These are phyloP conservation scores for Halesus radiatus DNA, from an alignment of 1,140 invertebrate genomes.

Conservation along the genomic window DNA sequence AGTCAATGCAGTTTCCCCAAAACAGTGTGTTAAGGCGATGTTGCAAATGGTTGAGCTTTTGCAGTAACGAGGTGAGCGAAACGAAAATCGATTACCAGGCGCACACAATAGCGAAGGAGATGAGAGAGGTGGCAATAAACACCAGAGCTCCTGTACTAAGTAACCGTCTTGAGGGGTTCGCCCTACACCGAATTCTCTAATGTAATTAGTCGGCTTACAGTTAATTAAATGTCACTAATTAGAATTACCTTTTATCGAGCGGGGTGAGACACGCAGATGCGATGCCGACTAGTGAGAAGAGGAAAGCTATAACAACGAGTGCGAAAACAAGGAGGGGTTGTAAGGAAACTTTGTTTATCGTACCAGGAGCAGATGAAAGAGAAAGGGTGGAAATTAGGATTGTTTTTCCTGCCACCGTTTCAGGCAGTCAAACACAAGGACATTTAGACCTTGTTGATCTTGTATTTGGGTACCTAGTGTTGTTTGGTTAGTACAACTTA, in stretches of 20 bases:
- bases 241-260: conserved; percentile 54
- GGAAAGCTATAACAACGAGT: not conserved
- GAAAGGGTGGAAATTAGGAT: conserved; percentile 29
- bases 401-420: conserved; percentile 1
- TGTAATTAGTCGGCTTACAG: conserved; percentile 57
- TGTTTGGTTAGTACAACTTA: too few species aligned
- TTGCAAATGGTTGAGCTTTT: too few species aligned
- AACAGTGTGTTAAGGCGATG: too few species aligned
- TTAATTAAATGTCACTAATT: conserved; percentile 59
- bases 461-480: too few species aligned
- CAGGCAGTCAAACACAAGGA: not conserved
- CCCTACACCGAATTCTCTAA: conserved; percentile 47
- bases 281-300: conserved; percentile 11
- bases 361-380: conserved; percentile 38
- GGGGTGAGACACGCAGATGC: conserved; percentile 40
- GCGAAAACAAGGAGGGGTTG: conserved; percentile 15
- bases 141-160: conserved; percentile 35
- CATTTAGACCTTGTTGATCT: not conserved
- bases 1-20: too few species aligned
- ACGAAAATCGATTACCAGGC: conserved; percentile 47
- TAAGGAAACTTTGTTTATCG: conserved; percentile 34
- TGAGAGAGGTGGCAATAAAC: conserved; percentile 52
- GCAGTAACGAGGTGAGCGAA: not conserved
- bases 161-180: conserved; percentile 22
- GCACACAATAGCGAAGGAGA: conserved; percentile 18